Evolutionary conservation across 2,888 invertebrate species (phyloP), one percentile per base, ranked within the genome.

Genomic region (Tholera decimalis): DNA sequence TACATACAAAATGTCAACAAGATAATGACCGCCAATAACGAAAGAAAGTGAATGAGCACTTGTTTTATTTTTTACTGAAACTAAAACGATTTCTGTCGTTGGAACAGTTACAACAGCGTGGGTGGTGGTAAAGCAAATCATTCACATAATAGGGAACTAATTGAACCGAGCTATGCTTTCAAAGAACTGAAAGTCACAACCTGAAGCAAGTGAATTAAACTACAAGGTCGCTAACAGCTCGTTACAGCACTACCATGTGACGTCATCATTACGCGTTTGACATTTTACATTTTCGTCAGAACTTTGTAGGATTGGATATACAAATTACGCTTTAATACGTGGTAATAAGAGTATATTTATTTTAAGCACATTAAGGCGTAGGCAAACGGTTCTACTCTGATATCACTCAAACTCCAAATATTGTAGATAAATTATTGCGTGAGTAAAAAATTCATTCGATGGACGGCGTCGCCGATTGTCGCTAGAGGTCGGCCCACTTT

Each of bases 401-500:
- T 41, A 50, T 55, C 30, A 64, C 66, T 60, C 75, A 70, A 81
- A 73, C 58, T 61, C 65, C 49, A 39, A 73, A 72, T 58, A 63
- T 77, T 77, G 57, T 71, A 68, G 66, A 69, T 77, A 79, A 77
- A 70, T 75, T 82, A 80, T 79, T 79, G 72, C 79, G 55, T 65
- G 70, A 81, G 55, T 73, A 85, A 84, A 85, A 82, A 86, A 88
- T 82, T 85, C 81, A 84, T 85, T 88, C 83, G 80, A 80, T 67
- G 75, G 75, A 73, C 57, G 67, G 35, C 73, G 68, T 59, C 67
- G 74, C 65, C 80, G 82, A 82, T 83, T 85, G 88, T 79, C 83
- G 84, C 82, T 81, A 80, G 82, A 88, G 86, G 85, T 85, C 90
- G 93, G 89, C 93, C 93, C 89, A 93, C 89, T 93, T 93, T 88